Evolutionary conservation across 2,113 vertebrate genomes (phyloP), one percentile per base, ranked within the genome.

Genomic region (Myrmophylax atrothorax): DNA sequence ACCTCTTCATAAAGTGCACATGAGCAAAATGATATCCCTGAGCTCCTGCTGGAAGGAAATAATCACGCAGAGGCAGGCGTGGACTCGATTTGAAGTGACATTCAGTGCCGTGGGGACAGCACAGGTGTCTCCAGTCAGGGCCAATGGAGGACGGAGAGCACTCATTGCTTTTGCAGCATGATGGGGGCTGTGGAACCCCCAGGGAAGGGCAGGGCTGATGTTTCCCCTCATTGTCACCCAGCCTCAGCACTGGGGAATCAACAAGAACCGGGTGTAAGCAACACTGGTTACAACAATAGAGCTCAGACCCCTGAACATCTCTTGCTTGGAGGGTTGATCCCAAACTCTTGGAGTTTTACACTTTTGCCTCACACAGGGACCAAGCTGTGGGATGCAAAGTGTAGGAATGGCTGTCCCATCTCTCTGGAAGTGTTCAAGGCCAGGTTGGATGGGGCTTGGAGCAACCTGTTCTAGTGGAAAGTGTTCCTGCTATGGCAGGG

Each of bases 261-360:
- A 35, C 3, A 18, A 4, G 11, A 40, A 23, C 56, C 18, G 49
- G 8, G 38, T 14, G 56, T 8, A 16, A 33, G 53, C 19, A 16
- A 29, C 0, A 0, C 59, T 37, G 46, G n/a, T 70, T 44, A n/a
- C 25, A 10, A 29, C 40, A 20, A 31, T 0, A 4, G 23, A 8
- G n/a, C n/a, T 70, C 68, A 38, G 28, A 59, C 44, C 23, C 35
- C 23, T 38, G 62, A 56, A 47, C 14, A 6, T 52, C 67, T 90
- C 62, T 20, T 22, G 2, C 12, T 63, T 11, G 25, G 11, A 0
- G 2, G 10, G 20, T 5, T 80, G 49, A 80, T 35, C 49, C 35
- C 16, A 2, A 47, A 19, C 59, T 31, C 38, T 64, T 35, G 31
- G 23, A 33, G 14, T 68, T 80, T 73, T 60, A 35, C 28, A 26